Base-by-base conservation (phyloP, 2,113 vertebrate species). In the Pyxicephalus adspersus region DNA sequence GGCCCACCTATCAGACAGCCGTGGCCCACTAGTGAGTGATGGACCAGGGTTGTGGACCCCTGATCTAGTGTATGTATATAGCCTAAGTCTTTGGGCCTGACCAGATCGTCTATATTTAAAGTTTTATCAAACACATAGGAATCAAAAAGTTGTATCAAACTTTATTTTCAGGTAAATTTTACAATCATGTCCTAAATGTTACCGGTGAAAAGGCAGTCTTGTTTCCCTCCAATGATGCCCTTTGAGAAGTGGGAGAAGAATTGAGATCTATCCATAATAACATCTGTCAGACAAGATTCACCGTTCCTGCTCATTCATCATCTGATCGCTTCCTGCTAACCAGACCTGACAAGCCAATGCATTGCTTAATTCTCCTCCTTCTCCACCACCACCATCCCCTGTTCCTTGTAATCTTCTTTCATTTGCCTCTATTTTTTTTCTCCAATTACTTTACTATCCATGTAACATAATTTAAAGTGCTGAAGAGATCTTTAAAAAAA, bases 391-490 rank as follows among this genome's bases (percentile, higher is more conserved):
- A 5, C 25, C 17, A 26, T 28, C 63, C 58, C 6, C 31, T 50
- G 54, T 77, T 65, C 29, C 38, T 29, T 7, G 16, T 68, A 38
- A 50, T 61, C 66, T 80, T 61, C 60, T 45, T 70, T 23, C 66
- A 28, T 80, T 70, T 38, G 9, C 29, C 26, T 18, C 26, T 22
- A 15, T 31, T 70, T 34, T 45, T 45, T 77, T 64, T 50, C 25
- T 64, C 9, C 15, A 65, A 64, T 67, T 57, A 67, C 63, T 58
- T 60, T 80, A 61, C 25, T 38, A 80, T 60, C 25, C 66, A 17
- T 61, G 23, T 61, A 71, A 80, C 61, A 61, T 70, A 80, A 60
- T 81, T 64, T 31, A 34, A 23, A 72, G 73, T 22, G 25, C 8
- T 51, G 17, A 65, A 80, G 4, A 64, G 34, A 34, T 75, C 54